Conservation (phyloP, 2,888 invertebrate genomes). For the Tinea trinotella region DNA sequence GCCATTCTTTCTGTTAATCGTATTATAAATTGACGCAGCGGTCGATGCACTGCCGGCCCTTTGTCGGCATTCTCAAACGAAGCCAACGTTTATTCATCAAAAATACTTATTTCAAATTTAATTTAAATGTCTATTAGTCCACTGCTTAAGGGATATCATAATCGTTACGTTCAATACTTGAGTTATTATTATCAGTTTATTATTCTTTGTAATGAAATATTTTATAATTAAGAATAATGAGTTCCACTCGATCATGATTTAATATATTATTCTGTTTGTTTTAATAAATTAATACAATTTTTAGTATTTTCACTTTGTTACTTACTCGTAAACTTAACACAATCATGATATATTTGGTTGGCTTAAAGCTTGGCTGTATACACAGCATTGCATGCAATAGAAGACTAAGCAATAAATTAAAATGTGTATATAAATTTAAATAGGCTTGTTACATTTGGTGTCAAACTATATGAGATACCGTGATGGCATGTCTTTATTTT, state of each 20-base stretch:
- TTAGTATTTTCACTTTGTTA: background rate
- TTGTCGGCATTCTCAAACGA: constrained; percentile 57
- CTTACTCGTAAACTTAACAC: no score
- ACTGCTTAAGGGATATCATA: constrained; percentile 35
- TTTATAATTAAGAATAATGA: constrained; percentile 1
- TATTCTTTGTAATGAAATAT: background rate
- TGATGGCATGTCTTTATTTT: background rate
- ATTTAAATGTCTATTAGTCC: constrained; percentile 46
- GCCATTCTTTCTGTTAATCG: constrained; percentile 65
- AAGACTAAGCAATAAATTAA: no score
- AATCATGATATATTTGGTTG: no score
- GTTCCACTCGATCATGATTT: background rate
- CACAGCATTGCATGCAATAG: no score
- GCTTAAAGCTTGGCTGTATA: no score
- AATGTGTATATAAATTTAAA: background rate
- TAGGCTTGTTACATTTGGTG: background rate
- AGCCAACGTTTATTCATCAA: constrained; percentile 47
- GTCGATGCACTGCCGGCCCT: constrained; percentile 41
- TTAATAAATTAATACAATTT: background rate
- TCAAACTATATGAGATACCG: background rate
- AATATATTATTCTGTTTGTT: background rate
- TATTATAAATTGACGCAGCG: constrained; percentile 64
- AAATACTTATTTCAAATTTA: constrained; percentile 51
- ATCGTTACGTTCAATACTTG: constrained; percentile 22
- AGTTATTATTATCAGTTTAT: constrained; percentile 10